Evolutionary conservation across 2,888 invertebrate species (phyloP).

Genomic region (Malthinus seriepunctatus): DNA sequence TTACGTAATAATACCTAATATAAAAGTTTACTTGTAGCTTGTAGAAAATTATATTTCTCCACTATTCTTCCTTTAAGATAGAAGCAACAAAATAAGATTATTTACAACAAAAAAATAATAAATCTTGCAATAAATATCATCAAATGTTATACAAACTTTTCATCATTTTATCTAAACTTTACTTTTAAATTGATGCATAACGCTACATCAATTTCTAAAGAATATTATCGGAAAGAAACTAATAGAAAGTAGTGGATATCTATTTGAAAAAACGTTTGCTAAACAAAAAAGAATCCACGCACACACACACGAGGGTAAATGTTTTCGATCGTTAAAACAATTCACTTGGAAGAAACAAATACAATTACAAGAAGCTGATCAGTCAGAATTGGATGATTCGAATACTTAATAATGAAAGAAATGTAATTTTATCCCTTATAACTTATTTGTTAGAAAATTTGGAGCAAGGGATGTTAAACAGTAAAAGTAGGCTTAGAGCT

Average conservation of each 20-base stretch:
- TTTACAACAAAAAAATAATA: slow-evolving; percentile 1
- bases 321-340: slow-evolving; percentile 29
- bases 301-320: slow-evolving; percentile 11
- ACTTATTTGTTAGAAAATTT: too few relatives aligned
- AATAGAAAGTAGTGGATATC: slow-evolving; percentile 13
- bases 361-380: slow-evolving; percentile 35
- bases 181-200: slow-evolving; percentile 6
- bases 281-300: slow-evolving; percentile 23
- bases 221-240: slow-evolving; percentile 6
- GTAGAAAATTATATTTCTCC: too few relatives aligned
- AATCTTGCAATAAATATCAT: slow-evolving; percentile 2
- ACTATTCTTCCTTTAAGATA: too few relatives aligned
- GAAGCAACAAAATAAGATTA: not conserved
- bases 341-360: slow-evolving; percentile 34
- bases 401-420: slow-evolving; percentile 5
- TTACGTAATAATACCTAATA: too few relatives aligned
- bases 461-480: too few relatives aligned
- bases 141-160: slow-evolving; percentile 2
- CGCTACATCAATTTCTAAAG: slow-evolving; percentile 5
- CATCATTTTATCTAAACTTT: slow-evolving; percentile 5
- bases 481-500: too few relatives aligned
- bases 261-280: slow-evolving; percentile 16
- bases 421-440: too few relatives aligned
- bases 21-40: too few relatives aligned
- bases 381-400: slow-evolving; percentile 25